These are phyloP conservation scores for Loripinus fragilis DNA, from an alignment of 2,888 invertebrate species.

Conservation along the genomic window DNA sequence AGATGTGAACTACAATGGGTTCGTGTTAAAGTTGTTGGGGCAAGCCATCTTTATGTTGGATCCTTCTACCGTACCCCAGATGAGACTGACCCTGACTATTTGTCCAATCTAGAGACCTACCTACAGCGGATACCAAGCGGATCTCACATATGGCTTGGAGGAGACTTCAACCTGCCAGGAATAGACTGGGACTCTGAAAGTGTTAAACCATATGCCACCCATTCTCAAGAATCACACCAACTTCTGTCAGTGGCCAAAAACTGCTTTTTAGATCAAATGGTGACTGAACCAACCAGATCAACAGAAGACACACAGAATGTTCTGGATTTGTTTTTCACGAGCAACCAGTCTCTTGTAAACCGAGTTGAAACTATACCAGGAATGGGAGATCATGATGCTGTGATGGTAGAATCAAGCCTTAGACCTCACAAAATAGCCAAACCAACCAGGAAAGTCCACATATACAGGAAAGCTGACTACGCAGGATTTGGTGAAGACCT, in stretches of 20 bases:
- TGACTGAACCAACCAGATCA: slow-evolving; percentile 27
- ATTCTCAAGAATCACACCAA: slow-evolving; percentile 21
- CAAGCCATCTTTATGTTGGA: slow-evolving; percentile 22
- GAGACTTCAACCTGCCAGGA: slow-evolving; percentile 33
- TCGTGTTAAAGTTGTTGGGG: slow-evolving; percentile 17
- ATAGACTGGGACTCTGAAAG: slow-evolving; percentile 34
- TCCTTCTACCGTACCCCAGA: slow-evolving; percentile 23
- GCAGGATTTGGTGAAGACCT: slow-evolving; percentile 21
- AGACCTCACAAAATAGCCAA: slow-evolving; percentile 25
- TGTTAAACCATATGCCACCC: slow-evolving; percentile 21
- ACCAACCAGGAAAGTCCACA: slow-evolving; percentile 29
- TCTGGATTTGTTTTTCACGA: slow-evolving; percentile 35
- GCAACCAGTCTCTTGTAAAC: slow-evolving; percentile 30
- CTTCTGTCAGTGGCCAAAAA: too few species aligned
- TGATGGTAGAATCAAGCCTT: slow-evolving; percentile 33
- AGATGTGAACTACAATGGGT: slow-evolving; percentile 4
- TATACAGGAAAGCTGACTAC: slow-evolving; percentile 36
- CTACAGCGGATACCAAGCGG: slow-evolving; percentile 22
- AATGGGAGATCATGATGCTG: slow-evolving; percentile 36
- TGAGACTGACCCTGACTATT: slow-evolving; percentile 15
- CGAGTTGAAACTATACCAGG: slow-evolving; percentile 22
- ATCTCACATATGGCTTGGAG: slow-evolving; percentile 36
- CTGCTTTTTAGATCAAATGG: too few species aligned
- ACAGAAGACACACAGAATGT: slow-evolving; percentile 29
- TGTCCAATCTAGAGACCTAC: neutral